Conservation (phyloP, 2,113 vertebrate species). For the Eulemur macaco region DNA sequence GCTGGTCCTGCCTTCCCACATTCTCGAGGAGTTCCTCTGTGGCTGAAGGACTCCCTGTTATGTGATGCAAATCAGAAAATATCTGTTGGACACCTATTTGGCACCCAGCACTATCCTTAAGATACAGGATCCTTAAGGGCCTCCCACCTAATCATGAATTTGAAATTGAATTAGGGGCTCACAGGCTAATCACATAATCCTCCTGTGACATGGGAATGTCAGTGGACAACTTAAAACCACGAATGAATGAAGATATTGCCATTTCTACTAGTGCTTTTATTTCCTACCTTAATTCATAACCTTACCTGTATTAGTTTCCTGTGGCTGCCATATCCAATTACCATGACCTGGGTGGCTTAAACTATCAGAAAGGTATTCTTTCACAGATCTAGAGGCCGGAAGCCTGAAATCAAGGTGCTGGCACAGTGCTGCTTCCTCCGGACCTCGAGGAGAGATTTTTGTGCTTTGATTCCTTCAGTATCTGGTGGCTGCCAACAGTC, state of each 20-base stretch:
- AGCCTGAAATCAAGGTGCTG: neutral
- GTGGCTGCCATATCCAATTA: neutral
- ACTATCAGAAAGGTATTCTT: neutral
- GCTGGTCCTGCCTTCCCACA: neutral
- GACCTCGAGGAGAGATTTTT: neutral
- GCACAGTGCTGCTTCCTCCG: neutral
- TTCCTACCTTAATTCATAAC: neutral
- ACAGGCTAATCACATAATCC: neutral
- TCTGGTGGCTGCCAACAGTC: neutral
- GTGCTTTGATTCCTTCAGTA: neutral
- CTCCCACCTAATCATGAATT: neutral
- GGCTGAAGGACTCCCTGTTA: neutral
- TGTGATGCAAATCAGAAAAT: neutral
- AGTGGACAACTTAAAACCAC: neutral
- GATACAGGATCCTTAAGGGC: neutral
- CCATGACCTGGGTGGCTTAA: neutral
- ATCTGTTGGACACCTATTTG: neutral
- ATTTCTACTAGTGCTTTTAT: neutral
- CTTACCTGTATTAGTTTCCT: neutral
- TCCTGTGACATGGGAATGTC: no score
- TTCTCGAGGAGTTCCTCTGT: neutral
- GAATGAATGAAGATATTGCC: neutral
- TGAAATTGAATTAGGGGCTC: neutral
- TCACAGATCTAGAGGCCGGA: neutral
- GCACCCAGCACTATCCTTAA: neutral